A percentile compares a stretch with the other conserved stretches of the same genome.
Conservation (phyloP, 2,113 vertebrate genomes). For the Tiliqua scincoides region DNA sequence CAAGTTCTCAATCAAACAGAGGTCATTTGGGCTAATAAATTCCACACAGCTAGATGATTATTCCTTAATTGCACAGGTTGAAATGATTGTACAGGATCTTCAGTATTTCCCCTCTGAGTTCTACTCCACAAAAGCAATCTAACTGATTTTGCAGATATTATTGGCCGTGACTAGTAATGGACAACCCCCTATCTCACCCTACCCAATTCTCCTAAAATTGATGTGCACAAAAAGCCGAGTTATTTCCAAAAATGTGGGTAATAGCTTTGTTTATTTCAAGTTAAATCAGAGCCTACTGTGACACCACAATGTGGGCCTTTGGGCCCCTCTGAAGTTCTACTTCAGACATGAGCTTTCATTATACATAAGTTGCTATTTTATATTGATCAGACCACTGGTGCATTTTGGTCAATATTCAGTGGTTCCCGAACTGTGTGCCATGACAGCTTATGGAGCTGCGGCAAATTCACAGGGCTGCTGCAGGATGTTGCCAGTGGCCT, state of each 20-base stretch:
- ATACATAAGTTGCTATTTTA: too few species aligned
- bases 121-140: not conserved
- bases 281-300: not conserved
- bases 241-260: not conserved
- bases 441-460: too few species aligned
- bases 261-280: not conserved
- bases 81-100: not conserved
- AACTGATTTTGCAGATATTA: not conserved
- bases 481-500: too few species aligned
- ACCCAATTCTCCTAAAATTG: not conserved
- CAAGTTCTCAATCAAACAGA: not conserved
- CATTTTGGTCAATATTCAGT: too few species aligned
- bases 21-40: not conserved
- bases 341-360: too few species aligned
- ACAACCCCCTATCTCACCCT: too few species aligned
- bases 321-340: too few species aligned
- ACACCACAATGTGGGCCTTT: not conserved
- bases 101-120: too few species aligned
- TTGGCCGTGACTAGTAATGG: not conserved
- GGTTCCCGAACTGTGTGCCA: too few species aligned
- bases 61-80: not conserved
- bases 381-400: too few species aligned
- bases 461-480: too few species aligned
- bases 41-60: not conserved
- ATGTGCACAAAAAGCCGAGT: not conserved